Conservation (phyloP, 35 echinoderm and acorn worm genomes). For the Patiria miniata region DNA sequence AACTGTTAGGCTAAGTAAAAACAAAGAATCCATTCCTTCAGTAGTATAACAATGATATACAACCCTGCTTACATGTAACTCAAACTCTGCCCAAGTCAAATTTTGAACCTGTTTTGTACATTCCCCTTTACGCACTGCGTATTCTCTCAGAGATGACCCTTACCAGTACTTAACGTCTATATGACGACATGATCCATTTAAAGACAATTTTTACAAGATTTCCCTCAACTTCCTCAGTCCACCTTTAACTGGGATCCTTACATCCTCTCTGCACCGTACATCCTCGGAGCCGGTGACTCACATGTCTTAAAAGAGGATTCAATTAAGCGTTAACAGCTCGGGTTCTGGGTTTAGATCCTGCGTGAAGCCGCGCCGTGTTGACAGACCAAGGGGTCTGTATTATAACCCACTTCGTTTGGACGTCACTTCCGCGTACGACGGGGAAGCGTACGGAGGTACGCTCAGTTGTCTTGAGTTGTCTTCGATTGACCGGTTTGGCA, state of each 20-base stretch:
- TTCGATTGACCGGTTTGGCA: too few relatives aligned
- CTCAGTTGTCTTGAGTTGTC: too few relatives aligned
- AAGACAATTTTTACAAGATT: constrained; percentile 12
- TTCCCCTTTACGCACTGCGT: too few relatives aligned
- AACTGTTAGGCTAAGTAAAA: too few relatives aligned
- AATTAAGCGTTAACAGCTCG: neutral
- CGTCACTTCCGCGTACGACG: neutral
- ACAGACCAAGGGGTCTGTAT: constrained; percentile 9
- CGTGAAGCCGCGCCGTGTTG: neutral
- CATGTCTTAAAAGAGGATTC: constrained; percentile 14
- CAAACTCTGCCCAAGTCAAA: too few relatives aligned
- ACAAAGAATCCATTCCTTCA: too few relatives aligned
- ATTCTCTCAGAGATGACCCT: too few relatives aligned
- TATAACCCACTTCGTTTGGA: neutral
- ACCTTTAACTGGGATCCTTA: neutral
- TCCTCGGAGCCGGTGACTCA: neutral
- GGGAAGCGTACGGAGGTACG: too few relatives aligned
- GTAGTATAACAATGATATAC: too few relatives aligned
- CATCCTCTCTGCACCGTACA: neutral
- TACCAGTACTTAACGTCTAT: too few relatives aligned
- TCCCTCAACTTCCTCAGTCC: neutral
- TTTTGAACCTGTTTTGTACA: too few relatives aligned
- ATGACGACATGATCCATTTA: neutral
- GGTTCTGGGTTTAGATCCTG: neutral
- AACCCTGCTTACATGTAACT: too few relatives aligned